These are phyloP conservation scores for Meiosimyza decipiens DNA, from an alignment of 2,888 invertebrate species.

Conservation along the genomic window DNA sequence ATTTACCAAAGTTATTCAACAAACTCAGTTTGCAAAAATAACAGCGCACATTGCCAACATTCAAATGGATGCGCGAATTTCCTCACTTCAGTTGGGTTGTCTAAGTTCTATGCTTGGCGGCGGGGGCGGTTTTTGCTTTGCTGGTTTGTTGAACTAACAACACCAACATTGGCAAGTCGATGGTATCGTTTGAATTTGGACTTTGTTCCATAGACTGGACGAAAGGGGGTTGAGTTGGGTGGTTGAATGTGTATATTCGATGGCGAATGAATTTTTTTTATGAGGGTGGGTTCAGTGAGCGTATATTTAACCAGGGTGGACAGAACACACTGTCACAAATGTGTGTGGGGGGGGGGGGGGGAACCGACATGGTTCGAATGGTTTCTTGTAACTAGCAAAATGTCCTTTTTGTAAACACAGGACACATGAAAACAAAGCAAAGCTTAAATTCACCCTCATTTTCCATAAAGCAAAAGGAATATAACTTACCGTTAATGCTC, in stretches of 20 bases:
- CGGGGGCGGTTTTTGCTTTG: constrained; percentile 2
- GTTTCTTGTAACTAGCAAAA: constrained; percentile 57
- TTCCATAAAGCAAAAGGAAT: too few relatives aligned
- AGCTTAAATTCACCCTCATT: too few relatives aligned
- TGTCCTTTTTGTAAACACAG: constrained; percentile 53
- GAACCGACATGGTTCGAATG: constrained; percentile 47
- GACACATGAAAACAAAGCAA: background rate
- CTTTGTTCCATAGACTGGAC: too few relatives aligned
- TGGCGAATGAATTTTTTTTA: background rate
- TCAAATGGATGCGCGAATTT: constrained; percentile 21
- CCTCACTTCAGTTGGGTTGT: constrained; percentile 1
- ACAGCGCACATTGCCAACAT: constrained; percentile 25
- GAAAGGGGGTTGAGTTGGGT: too few relatives aligned
- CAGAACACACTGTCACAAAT: background rate
- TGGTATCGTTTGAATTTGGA: too few relatives aligned
- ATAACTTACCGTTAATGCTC: too few relatives aligned
- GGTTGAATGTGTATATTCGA: background rate
- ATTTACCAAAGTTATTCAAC: constrained; percentile 29
- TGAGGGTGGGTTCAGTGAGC: background rate
- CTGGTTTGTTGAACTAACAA: constrained; percentile 1
- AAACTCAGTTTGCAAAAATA: constrained; percentile 29
- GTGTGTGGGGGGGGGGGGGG: too few relatives aligned
- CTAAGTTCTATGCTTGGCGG: background rate
- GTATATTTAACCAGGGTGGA: constrained; percentile 3
- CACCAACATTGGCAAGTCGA: background rate